Base-by-base conservation (phyloP, 2,888 invertebrate species). In the Caenorhabditis macrosperma region DNA sequence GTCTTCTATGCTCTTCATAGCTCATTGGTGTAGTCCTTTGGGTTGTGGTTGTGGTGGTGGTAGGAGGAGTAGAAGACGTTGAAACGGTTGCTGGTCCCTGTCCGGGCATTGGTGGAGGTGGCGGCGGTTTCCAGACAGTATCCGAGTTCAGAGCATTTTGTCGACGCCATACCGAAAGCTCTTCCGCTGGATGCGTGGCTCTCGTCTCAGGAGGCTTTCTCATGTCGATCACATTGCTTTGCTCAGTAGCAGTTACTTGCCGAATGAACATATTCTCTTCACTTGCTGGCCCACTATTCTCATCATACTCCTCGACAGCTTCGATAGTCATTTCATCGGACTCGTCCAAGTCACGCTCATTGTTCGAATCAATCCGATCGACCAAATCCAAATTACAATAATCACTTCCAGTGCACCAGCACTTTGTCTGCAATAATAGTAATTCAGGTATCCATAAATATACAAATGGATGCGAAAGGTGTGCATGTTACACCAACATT, bases 401-500 rank as follows among this genome's bases (percentile, higher is more conserved):
- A 41, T 77, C 77, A 5, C 26, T 38, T 1, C 7, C 12, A 5
- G 55, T 57, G 26, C 77, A 77, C 77, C 77, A 77, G 26, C 77
- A 77, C 17, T 30, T 57, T n/a, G 77, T 50, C 77, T 77, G 50
- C 6, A 74, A 54, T 22, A 12, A 59, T 17, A 52, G 35, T 17
- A 67, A 54, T 64, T 38, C 30, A 35, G 20, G 22, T 22, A 30
- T 1, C 33, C 30, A 4, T 50, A 55, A 54, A 66, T 66, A 41
- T 55, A 55, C 55, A 66, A 52, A 66, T 46, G 24, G 64, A 52
- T 66, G 66, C 54, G 44, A 55, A 28, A 57, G 30, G 46, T 66
- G 44, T 60, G 61, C 71, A 61, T 61, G 61, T 54, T 63, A 72
- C 57, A 54, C 72, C 63, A 72, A 72, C 72, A 72, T 72, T 72